phyloP scores from a whole-genome alignment of 2,113 vertebrate species.

The Urocynchramus pylzowi region DNA sequence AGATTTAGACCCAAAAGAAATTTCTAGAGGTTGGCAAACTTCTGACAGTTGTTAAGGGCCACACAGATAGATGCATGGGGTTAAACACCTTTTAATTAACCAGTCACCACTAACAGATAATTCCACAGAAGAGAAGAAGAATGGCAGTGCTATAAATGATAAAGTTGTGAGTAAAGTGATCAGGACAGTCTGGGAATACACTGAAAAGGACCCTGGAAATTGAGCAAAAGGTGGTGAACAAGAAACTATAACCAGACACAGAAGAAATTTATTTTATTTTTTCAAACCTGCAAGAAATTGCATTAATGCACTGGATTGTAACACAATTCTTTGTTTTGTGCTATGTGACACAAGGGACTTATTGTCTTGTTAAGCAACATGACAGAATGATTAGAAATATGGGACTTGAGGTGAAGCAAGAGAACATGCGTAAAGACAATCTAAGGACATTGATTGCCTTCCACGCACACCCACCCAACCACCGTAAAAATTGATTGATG shows the following conservation, averaged over 20 bases:
- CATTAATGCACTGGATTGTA: neutral
- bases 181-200: neutral
- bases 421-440: neutral
- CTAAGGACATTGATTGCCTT: neutral
- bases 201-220: neutral
- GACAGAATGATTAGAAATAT: conserved; percentile 40
- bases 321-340: conserved; percentile 31
- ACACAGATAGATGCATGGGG: neutral
- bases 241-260: conserved; percentile 39
- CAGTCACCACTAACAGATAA: neutral
- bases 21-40: neutral
- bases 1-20: neutral
- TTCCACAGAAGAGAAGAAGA: neutral
- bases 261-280: neutral
- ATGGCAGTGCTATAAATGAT: neutral
- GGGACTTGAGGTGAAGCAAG: conserved; percentile 6
- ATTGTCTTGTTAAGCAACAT: conserved; percentile 41
- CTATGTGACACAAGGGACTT: conserved; percentile 48
- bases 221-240: neutral
- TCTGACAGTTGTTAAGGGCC: neutral
- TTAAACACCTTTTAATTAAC: neutral
- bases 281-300: conserved; percentile 25
- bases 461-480: accelerated
- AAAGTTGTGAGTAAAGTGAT: neutral
- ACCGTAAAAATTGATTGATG: neutral